Evolutionary conservation across 1,140 invertebrate genomes (phyloP), one percentile per base, ranked within the genome.

Genomic region (Physella acuta): DNA sequence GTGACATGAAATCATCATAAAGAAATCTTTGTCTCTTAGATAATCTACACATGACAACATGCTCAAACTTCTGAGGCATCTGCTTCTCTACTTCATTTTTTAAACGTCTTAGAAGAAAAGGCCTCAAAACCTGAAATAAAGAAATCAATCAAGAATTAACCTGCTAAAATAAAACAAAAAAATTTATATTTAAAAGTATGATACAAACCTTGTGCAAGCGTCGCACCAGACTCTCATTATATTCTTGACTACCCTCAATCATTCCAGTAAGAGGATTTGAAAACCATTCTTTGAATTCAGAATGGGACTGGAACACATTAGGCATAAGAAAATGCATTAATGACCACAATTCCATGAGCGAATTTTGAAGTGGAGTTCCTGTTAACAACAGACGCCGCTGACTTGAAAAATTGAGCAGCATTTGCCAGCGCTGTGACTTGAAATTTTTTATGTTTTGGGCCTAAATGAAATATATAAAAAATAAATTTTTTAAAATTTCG

Each of bases 361-460:
- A 97, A 85, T 99, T 99, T 87, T 99, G 98, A 68, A 99, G 88
- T 33, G 98, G 98, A 37, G 98, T 99, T 73, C 98, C 98, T 55
- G 98, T 99, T 73, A 99, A 86, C 58, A 99, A 87, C 51, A 99
- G 86, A 53, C 98, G 90, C 73, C 95, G 93, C 84, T 97, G 93
- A 11, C 94, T 95, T 80, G 96, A 92, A 85, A 99, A 98, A 84
- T 99, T 99, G 8, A 99, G 87, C 61, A 99, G 85, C 76, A 97
- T 89, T 85, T 99, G 97, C 98, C 98, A 99, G 59, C 98, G 87
- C 82, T 99, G 97, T 17, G 95, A 98, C 86, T 99, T 99, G 82
- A 99, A 99, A 86, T 99, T 99, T 87, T 99, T 99, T 67, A 99
- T 99, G 83, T 99, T 99, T 81, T 99, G 98, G 28, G 98, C 98